These are phyloP conservation scores for Petrocephalus microphthalmus DNA, from an alignment of 2,113 vertebrate species.

Conservation along the genomic window DNA sequence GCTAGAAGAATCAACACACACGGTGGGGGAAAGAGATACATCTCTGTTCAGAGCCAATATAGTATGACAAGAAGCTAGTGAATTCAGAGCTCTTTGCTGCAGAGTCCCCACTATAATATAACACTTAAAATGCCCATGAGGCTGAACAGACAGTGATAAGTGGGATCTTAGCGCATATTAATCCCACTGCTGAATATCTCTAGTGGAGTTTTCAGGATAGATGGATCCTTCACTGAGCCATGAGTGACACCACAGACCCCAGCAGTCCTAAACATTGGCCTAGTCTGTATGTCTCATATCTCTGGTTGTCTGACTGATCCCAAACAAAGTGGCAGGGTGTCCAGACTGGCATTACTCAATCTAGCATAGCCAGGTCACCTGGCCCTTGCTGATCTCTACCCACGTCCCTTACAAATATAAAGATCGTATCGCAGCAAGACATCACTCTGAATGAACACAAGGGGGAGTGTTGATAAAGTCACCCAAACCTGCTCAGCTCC, in stretches of 20 bases:
- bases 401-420: background rate
- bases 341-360: background rate
- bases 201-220: background rate
- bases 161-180: background rate
- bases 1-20: background rate
- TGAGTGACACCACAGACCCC: background rate
- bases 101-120: background rate
- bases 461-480: background rate
- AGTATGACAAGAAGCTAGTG: background rate
- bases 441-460: background rate
- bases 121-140: background rate
- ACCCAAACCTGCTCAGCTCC: constrained; percentile 45
- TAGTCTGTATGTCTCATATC: background rate
- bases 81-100: background rate
- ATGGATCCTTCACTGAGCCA: background rate
- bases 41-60: background rate
- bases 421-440: background rate
- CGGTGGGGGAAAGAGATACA: background rate
- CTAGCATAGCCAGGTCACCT: background rate
- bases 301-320: background rate
- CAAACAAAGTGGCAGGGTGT: background rate
- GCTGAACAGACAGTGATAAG: background rate
- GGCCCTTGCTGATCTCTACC: background rate
- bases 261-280: background rate
- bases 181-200: background rate